Percentiles rank a stretch among this genome's conserved stretches.
Evolutionary conservation across 2,113 vertebrate genomes (phyloP).

Genomic region (Stercorarius parasiticus): DNA sequence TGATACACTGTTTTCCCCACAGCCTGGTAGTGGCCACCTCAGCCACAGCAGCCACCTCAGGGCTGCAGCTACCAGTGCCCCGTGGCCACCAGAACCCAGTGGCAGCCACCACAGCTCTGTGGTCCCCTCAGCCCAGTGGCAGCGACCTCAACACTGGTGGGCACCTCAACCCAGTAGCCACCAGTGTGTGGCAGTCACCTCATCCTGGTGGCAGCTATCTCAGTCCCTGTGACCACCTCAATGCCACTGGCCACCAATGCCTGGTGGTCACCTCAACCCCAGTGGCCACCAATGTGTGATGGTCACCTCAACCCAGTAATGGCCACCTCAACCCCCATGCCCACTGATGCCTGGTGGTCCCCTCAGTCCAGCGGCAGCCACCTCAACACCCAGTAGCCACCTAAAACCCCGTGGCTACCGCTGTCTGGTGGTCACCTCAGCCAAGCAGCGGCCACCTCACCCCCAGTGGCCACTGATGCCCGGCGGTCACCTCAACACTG

Average conservation of each 20-base stretch:
- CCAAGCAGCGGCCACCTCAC: neutral
- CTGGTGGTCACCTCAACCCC: neutral
- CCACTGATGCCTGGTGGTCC: no score
- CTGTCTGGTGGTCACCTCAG: neutral
- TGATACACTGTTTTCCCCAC: neutral
- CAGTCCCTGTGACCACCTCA: neutral
- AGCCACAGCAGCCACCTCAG: neutral
- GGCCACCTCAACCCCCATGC: neutral
- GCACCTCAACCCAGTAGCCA: neutral
- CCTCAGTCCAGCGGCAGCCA: neutral
- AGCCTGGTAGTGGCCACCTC: fast-evolving
- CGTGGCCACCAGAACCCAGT: neutral
- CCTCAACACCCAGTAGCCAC: neutral
- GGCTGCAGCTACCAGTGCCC: neutral
- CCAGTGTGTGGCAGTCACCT: neutral
- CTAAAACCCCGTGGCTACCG: neutral
- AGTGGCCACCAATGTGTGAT: neutral
- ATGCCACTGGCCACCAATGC: no score
- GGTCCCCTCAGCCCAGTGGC: neutral
- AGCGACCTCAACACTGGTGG: neutral
- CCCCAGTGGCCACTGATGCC: no score
- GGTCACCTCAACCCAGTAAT: neutral
- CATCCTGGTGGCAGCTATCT: neutral
- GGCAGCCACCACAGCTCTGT: neutral
- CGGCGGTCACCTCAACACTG: no score